phyloP scores from a whole-genome alignment of 2,797 vertebrate genomes.

The Nyctalus aviator region DNA sequence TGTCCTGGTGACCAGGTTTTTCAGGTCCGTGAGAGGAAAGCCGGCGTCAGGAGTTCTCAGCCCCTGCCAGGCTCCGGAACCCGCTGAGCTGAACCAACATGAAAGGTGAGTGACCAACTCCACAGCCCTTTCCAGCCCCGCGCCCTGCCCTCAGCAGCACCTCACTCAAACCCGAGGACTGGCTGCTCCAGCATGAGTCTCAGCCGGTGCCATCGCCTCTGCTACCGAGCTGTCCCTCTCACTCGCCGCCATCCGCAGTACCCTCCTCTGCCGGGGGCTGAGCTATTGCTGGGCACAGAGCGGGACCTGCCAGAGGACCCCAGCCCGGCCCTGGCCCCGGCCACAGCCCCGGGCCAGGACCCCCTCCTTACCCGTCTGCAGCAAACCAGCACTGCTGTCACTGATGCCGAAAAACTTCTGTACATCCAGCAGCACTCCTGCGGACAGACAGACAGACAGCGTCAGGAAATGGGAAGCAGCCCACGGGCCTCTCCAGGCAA shows the following conservation, averaged over 20 bases:
- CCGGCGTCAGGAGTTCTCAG: not conserved
- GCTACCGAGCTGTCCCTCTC: accelerated
- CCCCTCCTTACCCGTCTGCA: slow-evolving; percentile 93
- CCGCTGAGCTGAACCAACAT: not conserved
- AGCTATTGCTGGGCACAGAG: too few relatives aligned
- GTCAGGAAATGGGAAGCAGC: not conserved
- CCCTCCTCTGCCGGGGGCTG: not conserved
- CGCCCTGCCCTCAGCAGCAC: too few relatives aligned
- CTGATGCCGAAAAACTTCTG: slow-evolving; percentile 90
- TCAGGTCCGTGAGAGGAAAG: not conserved
- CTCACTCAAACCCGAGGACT: not conserved
- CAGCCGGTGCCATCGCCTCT: not conserved
- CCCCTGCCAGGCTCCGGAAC: not conserved
- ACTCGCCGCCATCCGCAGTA: too few relatives aligned
- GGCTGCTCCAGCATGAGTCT: not conserved
- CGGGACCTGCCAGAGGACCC: not conserved
- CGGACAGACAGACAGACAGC: slow-evolving; percentile 33
- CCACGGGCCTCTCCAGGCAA: not conserved
- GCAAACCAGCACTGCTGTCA: slow-evolving; percentile 90
- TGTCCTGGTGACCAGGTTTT: not conserved
- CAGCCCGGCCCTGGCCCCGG: accelerated
- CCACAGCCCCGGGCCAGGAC: not conserved
- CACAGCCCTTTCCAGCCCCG: not conserved
- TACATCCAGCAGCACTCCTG: slow-evolving; percentile 92
- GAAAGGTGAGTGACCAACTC: not conserved